These are phyloP conservation scores for Caenorhabditis zanzibari DNA, from an alignment of 2,888 invertebrate species.

Conservation along the genomic window DNA sequence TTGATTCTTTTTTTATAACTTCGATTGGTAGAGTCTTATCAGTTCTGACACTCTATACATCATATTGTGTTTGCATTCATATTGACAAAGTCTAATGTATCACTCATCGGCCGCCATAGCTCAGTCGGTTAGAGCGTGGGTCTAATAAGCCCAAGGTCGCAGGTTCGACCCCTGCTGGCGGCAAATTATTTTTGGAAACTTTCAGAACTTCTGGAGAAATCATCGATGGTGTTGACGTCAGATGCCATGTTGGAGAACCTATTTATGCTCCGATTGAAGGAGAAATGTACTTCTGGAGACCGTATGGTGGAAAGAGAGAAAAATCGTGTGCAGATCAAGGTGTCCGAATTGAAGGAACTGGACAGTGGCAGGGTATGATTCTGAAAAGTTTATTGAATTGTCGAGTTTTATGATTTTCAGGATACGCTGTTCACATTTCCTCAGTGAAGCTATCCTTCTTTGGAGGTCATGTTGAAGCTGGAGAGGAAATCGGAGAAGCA, in stretches of 20 bases:
- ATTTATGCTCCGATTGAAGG: constrained; percentile 81
- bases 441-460: constrained; percentile 78
- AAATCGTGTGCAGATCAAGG: constrained; percentile 81
- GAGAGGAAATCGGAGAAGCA: constrained; percentile 74
- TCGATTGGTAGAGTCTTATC: background rate
- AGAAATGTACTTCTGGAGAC: constrained; percentile 76
- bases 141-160: constrained; percentile 83
- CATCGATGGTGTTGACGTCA: constrained; percentile 73
- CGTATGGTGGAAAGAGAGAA: constrained; percentile 72
- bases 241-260: constrained; percentile 64
- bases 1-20: background rate
- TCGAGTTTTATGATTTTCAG: constrained; percentile 5
- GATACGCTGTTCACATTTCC: constrained; percentile 81
- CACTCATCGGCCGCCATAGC: constrained; percentile 78
- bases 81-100: background rate
- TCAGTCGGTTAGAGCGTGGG: constrained; percentile 84
- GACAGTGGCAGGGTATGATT: constrained; percentile 80
- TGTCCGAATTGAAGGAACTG: constrained; percentile 81
- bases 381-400: background rate
- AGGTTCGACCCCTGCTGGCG: constrained; percentile 83
- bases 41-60: background rate
- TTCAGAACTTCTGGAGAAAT: constrained; percentile 73
- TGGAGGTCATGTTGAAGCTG: constrained; percentile 80
- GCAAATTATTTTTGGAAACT: constrained; percentile 53
- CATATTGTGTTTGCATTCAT: background rate